Percentiles rank a stretch among this genome's conserved stretches.
These are phyloP conservation scores for Ophioninae sp. DNA, from an alignment of 2,888 invertebrate genomes.

Conservation along the genomic window DNA sequence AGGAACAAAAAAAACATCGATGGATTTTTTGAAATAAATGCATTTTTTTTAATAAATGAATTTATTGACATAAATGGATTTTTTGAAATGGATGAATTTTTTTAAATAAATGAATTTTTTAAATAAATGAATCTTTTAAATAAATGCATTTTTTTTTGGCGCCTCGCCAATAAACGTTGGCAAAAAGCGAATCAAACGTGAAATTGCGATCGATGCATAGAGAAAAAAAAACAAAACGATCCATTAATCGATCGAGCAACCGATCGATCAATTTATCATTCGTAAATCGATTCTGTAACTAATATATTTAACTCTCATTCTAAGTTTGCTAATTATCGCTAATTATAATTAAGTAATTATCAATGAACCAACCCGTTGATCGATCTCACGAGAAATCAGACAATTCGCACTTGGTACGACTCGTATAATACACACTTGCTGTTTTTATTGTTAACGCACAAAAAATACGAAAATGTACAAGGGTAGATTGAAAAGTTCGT, in stretches of 20 bases:
- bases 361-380: constrained; percentile 20
- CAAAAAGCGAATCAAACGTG: not conserved
- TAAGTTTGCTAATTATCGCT: too few relatives aligned
- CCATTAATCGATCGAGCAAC: constrained; percentile 17
- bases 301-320: constrained; percentile 14
- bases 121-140: too few relatives aligned
- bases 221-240: constrained; percentile 17
- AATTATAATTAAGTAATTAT: constrained; percentile 1
- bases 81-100: not conserved
- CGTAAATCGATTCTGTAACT: constrained; percentile 15
- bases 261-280: constrained; percentile 28
- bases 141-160: not conserved
- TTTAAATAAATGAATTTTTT: too few relatives aligned
- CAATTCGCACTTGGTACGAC: constrained; percentile 4
- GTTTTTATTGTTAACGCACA: not conserved
- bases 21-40: not conserved
- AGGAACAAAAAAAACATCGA: not conserved
- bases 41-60: too few relatives aligned
- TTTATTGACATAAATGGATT: not conserved
- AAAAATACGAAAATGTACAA: too few relatives aligned
- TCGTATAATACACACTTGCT: not conserved
- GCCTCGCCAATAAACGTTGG: not conserved
- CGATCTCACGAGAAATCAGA: constrained; percentile 8
- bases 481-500: too few relatives aligned
- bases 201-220: not conserved